These are phyloP conservation scores for Notiomystis cincta DNA, from an alignment of 2,113 vertebrate species.

Conservation along the genomic window DNA sequence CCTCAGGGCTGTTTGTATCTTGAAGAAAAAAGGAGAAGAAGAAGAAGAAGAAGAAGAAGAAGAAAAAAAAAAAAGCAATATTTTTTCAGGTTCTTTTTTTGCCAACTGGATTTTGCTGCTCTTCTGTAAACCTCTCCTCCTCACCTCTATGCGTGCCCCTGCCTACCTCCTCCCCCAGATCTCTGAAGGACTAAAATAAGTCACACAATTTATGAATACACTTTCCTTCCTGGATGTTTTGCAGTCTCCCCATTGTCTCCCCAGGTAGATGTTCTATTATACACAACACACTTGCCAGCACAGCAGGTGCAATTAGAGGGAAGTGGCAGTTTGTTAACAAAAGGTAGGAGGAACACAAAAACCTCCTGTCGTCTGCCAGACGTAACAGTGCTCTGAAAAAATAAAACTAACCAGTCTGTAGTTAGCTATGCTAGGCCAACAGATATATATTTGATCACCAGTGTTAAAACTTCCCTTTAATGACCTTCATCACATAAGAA, in stretches of 20 bases:
- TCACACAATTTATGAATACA: neutral
- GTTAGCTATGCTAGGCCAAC: neutral
- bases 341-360: slow-evolving; percentile 4
- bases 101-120: neutral
- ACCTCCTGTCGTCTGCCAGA: neutral
- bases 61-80: neutral
- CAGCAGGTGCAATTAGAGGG: neutral
- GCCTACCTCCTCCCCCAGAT: neutral
- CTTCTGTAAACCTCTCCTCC: neutral
- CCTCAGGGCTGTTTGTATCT: slow-evolving; percentile 92
- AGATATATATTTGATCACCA: neutral
- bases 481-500: neutral
- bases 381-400: neutral
- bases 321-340: slow-evolving; percentile 9
- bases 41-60: no score
- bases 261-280: neutral
- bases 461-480: neutral
- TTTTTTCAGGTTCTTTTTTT: neutral
- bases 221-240: neutral
- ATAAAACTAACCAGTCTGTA: neutral
- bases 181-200: neutral
- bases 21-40: neutral
- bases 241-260: neutral
- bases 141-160: neutral
- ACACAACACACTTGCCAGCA: neutral